Conservation (phyloP, 2,797 vertebrate genomes). For the Etheostoma nigrum region DNA sequence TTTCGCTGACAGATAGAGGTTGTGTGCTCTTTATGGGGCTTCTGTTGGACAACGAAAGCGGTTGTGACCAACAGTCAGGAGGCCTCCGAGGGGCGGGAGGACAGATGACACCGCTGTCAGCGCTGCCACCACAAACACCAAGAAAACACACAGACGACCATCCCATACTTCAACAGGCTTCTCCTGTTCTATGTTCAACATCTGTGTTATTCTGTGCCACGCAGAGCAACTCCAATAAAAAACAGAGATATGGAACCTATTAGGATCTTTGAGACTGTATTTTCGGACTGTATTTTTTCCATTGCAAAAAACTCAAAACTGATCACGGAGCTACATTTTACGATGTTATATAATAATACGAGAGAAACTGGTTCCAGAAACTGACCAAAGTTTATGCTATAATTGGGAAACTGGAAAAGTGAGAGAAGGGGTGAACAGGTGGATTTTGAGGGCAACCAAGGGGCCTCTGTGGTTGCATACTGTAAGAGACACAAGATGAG, state of each 20-base stretch:
- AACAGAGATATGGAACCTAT: conserved; percentile 62
- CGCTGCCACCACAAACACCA: conserved; percentile 60
- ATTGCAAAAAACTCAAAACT: conserved; percentile 53
- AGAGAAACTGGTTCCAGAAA: conserved; percentile 48
- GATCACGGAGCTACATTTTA: conserved; percentile 56
- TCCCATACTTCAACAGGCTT: conserved; percentile 22
- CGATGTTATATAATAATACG: conserved; percentile 46
- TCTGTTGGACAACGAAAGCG: conserved; percentile 46
- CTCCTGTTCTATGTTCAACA: conserved; percentile 35
- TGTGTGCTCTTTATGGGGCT: conserved; percentile 40
- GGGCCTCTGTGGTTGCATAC: conserved; percentile 11
- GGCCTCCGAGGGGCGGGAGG: conserved; percentile 32
- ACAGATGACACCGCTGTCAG: conserved; percentile 68
- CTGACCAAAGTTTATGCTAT: conserved; percentile 43
- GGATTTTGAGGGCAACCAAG: conserved; percentile 21
- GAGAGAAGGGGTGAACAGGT: conserved; percentile 30
- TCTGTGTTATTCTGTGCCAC: conserved; percentile 49
- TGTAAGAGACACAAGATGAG: conserved; percentile 6
- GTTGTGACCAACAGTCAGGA: conserved; percentile 40
- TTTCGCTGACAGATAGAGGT: conserved; percentile 52
- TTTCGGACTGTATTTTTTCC: conserved; percentile 56
- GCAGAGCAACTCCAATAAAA: conserved; percentile 32
- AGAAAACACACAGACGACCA: conserved; percentile 41
- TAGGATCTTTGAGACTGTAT: conserved; percentile 39
- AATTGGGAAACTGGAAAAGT: conserved; percentile 54